Percentiles rank a stretch among this genome's conserved stretches.
phyloP scores from a whole-genome alignment of 2,113 vertebrate species.

The Tupaia chinensis region DNA sequence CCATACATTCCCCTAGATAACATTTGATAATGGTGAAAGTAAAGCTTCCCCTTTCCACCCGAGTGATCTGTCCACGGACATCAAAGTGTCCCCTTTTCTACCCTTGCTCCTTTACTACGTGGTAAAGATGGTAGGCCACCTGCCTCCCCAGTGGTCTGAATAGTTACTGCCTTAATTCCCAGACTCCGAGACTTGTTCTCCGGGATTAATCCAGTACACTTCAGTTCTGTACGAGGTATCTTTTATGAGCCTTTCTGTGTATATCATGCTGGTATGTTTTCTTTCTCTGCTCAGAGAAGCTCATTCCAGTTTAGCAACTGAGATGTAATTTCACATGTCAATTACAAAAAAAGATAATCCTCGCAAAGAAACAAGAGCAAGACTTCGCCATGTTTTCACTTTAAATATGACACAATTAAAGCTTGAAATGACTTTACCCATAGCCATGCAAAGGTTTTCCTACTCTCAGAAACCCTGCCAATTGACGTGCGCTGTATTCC shows the following conservation, averaged over 20 bases:
- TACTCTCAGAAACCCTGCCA: not conserved
- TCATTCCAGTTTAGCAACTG: not conserved
- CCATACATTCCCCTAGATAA: not conserved
- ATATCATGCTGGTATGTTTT: not conserved
- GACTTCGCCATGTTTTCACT: not conserved
- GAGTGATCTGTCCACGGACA: slow-evolving; percentile 1
- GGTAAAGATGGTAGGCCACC: not conserved
- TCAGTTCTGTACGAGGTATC: not conserved
- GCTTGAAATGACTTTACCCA: not conserved
- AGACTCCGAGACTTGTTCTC: not conserved
- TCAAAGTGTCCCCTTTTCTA: not conserved
- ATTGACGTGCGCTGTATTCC: not conserved
- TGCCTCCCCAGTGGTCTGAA: not conserved
- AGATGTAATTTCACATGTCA: not conserved
- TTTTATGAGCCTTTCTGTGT: not conserved
- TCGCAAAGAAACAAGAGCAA: slow-evolving; percentile 22
- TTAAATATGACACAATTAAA: slow-evolving; percentile 40
- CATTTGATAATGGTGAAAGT: slow-evolving; percentile 14
- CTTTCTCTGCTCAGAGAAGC: not conserved
- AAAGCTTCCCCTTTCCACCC: not conserved
- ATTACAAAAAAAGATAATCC: slow-evolving; percentile 54
- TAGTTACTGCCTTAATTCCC: not conserved
- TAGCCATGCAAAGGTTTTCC: not conserved
- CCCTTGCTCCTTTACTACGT: not conserved
- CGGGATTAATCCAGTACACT: not conserved